phyloP scores from a whole-genome alignment of 2,797 vertebrate species.

The Acanthornis magna region DNA sequence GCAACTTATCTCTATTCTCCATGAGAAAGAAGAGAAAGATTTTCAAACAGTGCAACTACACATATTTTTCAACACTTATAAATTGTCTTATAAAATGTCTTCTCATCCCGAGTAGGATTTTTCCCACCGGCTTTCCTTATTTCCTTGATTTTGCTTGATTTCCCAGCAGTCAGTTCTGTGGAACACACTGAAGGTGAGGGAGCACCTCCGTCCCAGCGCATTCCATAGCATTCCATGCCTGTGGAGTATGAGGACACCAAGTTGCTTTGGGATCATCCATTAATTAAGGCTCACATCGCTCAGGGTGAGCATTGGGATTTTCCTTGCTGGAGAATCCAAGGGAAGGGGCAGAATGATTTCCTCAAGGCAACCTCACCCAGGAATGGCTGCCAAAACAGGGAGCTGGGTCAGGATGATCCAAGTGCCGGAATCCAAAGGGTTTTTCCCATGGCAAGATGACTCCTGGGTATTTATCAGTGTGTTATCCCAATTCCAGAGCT shows the following conservation, averaged over 20 bases:
- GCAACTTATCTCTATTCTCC: too few relatives aligned
- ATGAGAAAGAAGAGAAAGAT: too few relatives aligned
- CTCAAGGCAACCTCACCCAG: background rate
- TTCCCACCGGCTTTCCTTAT: background rate
- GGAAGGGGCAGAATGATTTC: background rate
- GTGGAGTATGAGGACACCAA: background rate
- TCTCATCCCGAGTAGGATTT: background rate
- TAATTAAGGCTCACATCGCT: background rate
- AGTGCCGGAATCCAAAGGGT: background rate
- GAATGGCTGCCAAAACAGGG: background rate
- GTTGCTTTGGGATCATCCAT: background rate
- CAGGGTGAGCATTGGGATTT: background rate
- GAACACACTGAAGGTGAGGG: background rate
- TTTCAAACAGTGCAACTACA: too few relatives aligned
- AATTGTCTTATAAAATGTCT: background rate
- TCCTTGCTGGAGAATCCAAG: background rate
- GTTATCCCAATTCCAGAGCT: background rate
- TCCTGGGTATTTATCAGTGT: background rate
- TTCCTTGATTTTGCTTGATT: background rate
- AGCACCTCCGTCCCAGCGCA: background rate
- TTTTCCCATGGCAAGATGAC: background rate
- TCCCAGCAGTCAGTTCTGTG: background rate
- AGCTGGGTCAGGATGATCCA: background rate
- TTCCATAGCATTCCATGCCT: background rate
- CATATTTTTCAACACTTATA: background rate